Base-by-base conservation (phyloP, 2,888 invertebrate genomes). In the Conchocele bisecta region DNA sequence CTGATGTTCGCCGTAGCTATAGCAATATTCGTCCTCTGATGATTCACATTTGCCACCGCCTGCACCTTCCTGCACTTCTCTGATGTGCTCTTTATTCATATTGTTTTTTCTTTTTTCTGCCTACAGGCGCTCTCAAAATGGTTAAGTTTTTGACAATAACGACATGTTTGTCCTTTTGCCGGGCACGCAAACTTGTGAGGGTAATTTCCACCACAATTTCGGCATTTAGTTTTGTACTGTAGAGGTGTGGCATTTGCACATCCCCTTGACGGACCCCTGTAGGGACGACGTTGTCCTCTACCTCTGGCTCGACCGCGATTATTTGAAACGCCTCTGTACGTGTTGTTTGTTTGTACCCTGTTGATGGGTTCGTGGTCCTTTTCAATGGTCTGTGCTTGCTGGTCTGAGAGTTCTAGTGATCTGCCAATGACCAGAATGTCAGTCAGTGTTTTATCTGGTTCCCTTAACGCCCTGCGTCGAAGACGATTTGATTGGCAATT, bases 401-500 rank as follows among this genome's bases (percentile, higher is more conserved):
- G 15, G 7, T 79, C 71, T 0, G 69, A 39, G 17, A 68, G 13
- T 54, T 79, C 81, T 3, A 75, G 17, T 22, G 68, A 29, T 17
- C 71, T 41, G 7, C 73, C 76, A 4, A 74, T 0, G 24, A 26
- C 35, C 13, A 64, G 11, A 33, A 69, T 51, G 39, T 61, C 51
- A 17, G n/a, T 41, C 1, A 65, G 50, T 9, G 13, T 29, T 48
- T 59, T 58, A 17, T 59, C 59, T 1, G 70, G 35, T 31, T 70
- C 70, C 11, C 64, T 20, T 15, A 81, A 46, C 17, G 75, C 81
- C 31, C 78, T 53, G 31, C 81, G 37, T 5, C 75, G 41, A 1
- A 76, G 37, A 28, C 63, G 53, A 31, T 69, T 80, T 17, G 75
- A 78, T n/a, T 31, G 44, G 29, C 80, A 80, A 28, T 75, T 54